Conservation (phyloP, 2,888 invertebrate species). For the Drosophila trichaetosa region DNA sequence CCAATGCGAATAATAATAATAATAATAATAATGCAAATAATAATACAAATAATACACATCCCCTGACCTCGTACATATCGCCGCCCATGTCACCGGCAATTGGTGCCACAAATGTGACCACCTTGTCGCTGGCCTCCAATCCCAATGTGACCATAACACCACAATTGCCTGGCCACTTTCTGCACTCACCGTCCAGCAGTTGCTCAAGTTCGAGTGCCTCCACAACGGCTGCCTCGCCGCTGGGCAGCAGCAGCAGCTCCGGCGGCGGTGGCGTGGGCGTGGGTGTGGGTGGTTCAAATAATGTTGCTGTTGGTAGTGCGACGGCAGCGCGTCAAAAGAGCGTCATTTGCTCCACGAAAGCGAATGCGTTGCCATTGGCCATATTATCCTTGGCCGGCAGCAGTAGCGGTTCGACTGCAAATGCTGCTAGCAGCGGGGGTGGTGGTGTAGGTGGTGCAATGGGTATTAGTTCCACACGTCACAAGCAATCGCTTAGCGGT, state of each 20-base stretch:
- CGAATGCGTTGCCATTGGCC: slow-evolving; percentile 70
- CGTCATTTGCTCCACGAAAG: slow-evolving; percentile 84
- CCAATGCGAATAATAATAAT: slow-evolving; percentile 66
- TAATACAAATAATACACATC: slow-evolving; percentile 28
- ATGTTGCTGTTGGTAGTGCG: slow-evolving; percentile 6
- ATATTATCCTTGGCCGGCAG: slow-evolving; percentile 55
- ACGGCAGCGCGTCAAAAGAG: slow-evolving; percentile 80
- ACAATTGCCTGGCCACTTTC: slow-evolving; percentile 77
- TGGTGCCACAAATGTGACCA: slow-evolving; percentile 59
- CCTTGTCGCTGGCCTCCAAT: slow-evolving; percentile 81
- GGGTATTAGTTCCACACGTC: slow-evolving; percentile 42
- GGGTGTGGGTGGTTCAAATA: slow-evolving; percentile 8
- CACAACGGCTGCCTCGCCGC: slow-evolving; percentile 69
- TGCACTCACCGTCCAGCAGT: slow-evolving; percentile 72
- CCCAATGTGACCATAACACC: slow-evolving; percentile 83
- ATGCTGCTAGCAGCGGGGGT: slow-evolving; percentile 8
- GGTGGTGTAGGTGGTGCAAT: slow-evolving; percentile 16
- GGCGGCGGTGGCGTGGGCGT: background rate
- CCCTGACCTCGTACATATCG: slow-evolving; percentile 82
- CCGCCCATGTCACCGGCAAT: slow-evolving; percentile 83
- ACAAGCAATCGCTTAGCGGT: slow-evolving; percentile 49
- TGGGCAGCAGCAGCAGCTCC: slow-evolving; percentile 36
- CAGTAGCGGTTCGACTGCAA: background rate
- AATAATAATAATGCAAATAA: slow-evolving; percentile 24
- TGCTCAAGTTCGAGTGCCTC: slow-evolving; percentile 75